phyloP scores from a whole-genome alignment of 2,113 vertebrate genomes.

The Isichthys henryi region DNA sequence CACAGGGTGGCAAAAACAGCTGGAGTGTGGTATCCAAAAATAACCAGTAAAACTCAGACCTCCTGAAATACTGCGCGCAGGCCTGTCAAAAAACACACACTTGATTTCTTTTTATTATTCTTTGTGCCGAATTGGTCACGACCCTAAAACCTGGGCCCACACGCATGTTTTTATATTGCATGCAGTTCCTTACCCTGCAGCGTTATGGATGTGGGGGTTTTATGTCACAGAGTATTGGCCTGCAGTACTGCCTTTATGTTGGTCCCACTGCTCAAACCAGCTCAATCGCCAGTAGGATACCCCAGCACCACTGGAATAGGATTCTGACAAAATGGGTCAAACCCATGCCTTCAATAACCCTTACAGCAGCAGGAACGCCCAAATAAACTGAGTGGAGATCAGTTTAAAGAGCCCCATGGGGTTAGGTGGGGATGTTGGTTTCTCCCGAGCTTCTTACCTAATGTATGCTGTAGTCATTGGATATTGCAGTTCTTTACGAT shows the following conservation, averaged over 20 bases:
- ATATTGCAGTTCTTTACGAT: not conserved
- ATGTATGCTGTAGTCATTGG: not conserved
- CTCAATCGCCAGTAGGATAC: not conserved
- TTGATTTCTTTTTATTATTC: not conserved
- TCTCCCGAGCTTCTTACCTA: not conserved
- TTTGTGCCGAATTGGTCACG: not conserved
- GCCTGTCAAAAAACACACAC: not conserved
- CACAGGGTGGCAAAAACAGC: slow-evolving; percentile 4
- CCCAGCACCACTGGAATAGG: not conserved
- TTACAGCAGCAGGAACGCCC: not conserved
- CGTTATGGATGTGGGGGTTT: not conserved
- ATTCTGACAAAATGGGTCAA: not conserved
- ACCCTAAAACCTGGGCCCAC: not conserved
- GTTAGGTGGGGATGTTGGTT: not conserved
- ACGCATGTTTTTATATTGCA: not conserved
- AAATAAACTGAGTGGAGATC: not conserved
- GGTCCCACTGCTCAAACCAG: not conserved
- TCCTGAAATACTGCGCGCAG: not conserved
- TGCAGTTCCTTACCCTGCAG: not conserved
- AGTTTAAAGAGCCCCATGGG: not conserved
- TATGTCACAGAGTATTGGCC: not conserved
- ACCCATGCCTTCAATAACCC: not conserved
- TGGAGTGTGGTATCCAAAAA: not conserved
- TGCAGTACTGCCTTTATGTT: not conserved
- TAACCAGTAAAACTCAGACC: not conserved